Percentiles rank a stretch among this genome's conserved stretches.
These are phyloP conservation scores for Alsophila aescularia DNA, from an alignment of 2,888 invertebrate genomes.

Conservation along the genomic window DNA sequence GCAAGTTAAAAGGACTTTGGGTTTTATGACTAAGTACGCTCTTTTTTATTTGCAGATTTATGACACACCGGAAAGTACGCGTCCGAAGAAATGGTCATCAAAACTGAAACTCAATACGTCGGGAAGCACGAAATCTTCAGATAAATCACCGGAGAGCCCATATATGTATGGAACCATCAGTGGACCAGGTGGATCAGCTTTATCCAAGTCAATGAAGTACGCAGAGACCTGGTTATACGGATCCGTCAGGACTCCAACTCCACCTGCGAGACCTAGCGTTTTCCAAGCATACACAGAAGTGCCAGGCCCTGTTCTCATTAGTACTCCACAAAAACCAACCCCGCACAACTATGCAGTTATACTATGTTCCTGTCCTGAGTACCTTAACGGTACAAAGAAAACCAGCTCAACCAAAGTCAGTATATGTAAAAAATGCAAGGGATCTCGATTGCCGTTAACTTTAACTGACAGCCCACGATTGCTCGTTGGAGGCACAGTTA, in stretches of 20 bases:
- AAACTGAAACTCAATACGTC: slow-evolving; percentile 86
- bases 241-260: slow-evolving; percentile 86
- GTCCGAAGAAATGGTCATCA: slow-evolving; percentile 89
- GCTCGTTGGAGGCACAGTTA: slow-evolving; percentile 86
- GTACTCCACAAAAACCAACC: slow-evolving; percentile 82
- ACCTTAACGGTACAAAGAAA: slow-evolving; percentile 90
- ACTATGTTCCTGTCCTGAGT: slow-evolving; percentile 92
- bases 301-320: slow-evolving; percentile 76
- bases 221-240: slow-evolving; percentile 94
- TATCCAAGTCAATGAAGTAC: slow-evolving; percentile 93
- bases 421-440: slow-evolving; percentile 93
- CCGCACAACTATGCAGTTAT: slow-evolving; percentile 88
- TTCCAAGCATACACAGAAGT: slow-evolving; percentile 79
- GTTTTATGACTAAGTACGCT: slow-evolving; percentile 6
- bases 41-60: slow-evolving; percentile 73
- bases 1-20: slow-evolving; percentile 7
- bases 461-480: slow-evolving; percentile 84
- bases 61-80: slow-evolving; percentile 80
- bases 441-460: slow-evolving; percentile 89
- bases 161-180: slow-evolving; percentile 80
- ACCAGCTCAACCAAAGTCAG: slow-evolving; percentile 89
- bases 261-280: slow-evolving; percentile 75
- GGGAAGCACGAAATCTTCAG: slow-evolving; percentile 74
- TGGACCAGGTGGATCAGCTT: slow-evolving; percentile 87
- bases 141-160: slow-evolving; percentile 77